Conservation (phyloP, 1,140 invertebrate species). For the Drosophila pruinosa region DNA sequence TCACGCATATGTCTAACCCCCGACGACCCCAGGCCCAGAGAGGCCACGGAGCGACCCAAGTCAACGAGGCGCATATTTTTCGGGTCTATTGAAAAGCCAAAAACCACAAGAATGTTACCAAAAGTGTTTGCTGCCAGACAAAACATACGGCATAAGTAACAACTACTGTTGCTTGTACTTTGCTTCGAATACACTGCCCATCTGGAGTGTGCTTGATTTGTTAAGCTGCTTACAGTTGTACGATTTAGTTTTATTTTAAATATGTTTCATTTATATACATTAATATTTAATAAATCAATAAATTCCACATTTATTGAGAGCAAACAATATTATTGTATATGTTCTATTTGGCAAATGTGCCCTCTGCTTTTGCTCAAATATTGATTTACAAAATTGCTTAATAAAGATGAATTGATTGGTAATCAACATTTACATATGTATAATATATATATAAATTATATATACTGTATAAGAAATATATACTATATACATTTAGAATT, state of each 20-base stretch:
- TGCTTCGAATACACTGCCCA: background rate
- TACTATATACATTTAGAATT: too few relatives aligned
- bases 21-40: constrained; percentile 25
- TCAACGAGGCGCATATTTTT: constrained; percentile 65
- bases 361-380: too few relatives aligned
- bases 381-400: too few relatives aligned
- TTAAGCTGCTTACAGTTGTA: background rate
- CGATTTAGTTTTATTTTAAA: background rate
- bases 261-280: too few relatives aligned
- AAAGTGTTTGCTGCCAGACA: constrained; percentile 61
- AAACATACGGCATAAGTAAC: constrained; percentile 27
- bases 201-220: background rate
- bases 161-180: constrained; percentile 50
- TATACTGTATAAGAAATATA: too few relatives aligned
- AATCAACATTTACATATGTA: too few relatives aligned
- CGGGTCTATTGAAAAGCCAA: constrained; percentile 70
- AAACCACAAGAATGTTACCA: constrained; percentile 81
- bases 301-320: too few relatives aligned
- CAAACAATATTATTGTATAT: too few relatives aligned
- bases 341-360: too few relatives aligned
- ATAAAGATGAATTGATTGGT: too few relatives aligned
- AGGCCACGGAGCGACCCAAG: constrained; percentile 4
- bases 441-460: too few relatives aligned
- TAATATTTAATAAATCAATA: too few relatives aligned
- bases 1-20: constrained; percentile 76